These are phyloP conservation scores for Spilosoma lubricipeda DNA, from an alignment of 2,888 invertebrate species.

Conservation along the genomic window DNA sequence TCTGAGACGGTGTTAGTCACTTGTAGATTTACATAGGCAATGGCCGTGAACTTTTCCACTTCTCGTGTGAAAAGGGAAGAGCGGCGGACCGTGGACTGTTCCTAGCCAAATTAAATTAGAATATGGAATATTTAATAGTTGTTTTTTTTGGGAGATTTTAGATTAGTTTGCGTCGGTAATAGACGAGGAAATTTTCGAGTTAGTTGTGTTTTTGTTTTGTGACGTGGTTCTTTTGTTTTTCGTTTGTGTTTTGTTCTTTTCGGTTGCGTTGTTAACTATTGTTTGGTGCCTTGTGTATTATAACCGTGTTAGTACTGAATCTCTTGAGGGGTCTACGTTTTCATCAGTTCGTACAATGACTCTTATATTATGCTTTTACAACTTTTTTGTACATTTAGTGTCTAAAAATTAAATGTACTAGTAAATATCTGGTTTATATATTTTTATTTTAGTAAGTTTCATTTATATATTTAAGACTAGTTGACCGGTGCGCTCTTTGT, in stretches of 20 bases:
- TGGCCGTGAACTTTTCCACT: constrained; percentile 74
- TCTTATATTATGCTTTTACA: neutral
- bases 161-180: constrained; percentile 28
- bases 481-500: too few relatives aligned
- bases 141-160: constrained; percentile 31
- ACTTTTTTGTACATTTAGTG: neutral
- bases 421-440: neutral
- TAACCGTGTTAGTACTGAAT: neutral
- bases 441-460: too few relatives aligned
- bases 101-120: constrained; percentile 79
- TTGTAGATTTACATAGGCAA: constrained; percentile 81
- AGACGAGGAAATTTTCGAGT: constrained; percentile 15
- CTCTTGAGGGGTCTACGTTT: neutral
- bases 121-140: constrained; percentile 49
- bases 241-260: neutral
- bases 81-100: constrained; percentile 69
- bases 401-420: neutral
- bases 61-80: constrained; percentile 80
- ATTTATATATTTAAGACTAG: neutral
- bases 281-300: neutral
- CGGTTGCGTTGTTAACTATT: neutral
- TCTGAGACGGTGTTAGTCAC: constrained; percentile 72
- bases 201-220: constrained; percentile 12
- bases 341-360: neutral
- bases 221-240: neutral